Evolutionary conservation across 2,113 vertebrate species (phyloP), one percentile per base, ranked within the genome.

Genomic region (Pollimyrus isidori): DNA sequence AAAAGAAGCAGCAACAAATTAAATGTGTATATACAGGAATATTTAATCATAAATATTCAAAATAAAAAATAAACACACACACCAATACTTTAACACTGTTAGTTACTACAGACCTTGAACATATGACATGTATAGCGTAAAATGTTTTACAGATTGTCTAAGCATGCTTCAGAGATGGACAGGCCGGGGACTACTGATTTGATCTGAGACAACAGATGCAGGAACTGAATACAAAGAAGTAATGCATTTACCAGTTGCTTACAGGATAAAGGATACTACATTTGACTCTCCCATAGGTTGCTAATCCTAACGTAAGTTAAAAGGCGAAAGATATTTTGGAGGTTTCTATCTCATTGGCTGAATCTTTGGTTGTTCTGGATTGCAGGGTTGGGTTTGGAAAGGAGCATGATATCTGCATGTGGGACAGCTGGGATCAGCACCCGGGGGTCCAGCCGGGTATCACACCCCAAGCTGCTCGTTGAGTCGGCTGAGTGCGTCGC

Each of bases 401-500:
- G 80, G 80, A 83, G 80, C 17, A 45, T 3, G 35, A 19, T 7
- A 15, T 39, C 69, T 35, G 45, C 80, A n/a, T 39, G 42, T 48
- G 45, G 85, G 87, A 7, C 0, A 4, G 46, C 83, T 86, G n/a
- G 46, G 45, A 6, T 86, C 26, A 6, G 26, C 7, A 5, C n/a
- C 9, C 1, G 9, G 46, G 45, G n/a, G n/a, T n/a, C n/a, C n/a
- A n/a, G n/a, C 86, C 52, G 7, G 65, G 39, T 42, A 49, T 97
- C 96, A 98, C 91, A 97, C 87, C 23, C 96, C 96, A 82, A 95
- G 94, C 86, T 97, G 96, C 92, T 96, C 97, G 94, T 97, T 97
- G 92, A 98, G 97, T 90, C 97, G 96, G 89, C 89, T 96, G 52
- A 99, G 97, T 84, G 98, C 97, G 0, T 99, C 97, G 0, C 96